Conservation (phyloP, 2,888 invertebrate genomes). For the Gnatocerus cornutus region DNA sequence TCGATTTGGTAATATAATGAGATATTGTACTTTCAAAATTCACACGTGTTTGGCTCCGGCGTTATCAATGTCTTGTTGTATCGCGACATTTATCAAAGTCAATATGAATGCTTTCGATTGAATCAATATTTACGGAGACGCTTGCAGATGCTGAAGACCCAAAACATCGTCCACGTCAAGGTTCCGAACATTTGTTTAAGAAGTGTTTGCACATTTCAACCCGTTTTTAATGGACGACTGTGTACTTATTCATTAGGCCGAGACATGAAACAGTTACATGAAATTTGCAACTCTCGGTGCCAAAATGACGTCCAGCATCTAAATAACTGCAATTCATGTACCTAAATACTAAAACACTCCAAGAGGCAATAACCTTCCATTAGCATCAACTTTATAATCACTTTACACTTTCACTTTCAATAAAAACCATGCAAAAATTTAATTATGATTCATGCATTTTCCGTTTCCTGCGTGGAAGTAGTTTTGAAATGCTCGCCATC, state of each 20-base stretch:
- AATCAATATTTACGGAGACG: slow-evolving; percentile 18
- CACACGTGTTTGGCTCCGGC: slow-evolving; percentile 34
- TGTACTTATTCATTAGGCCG: too few relatives aligned
- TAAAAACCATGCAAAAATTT: slow-evolving; percentile 40
- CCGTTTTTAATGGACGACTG: too few relatives aligned
- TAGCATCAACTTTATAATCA: slow-evolving; percentile 23
- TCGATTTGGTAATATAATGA: slow-evolving; percentile 46
- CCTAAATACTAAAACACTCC: background rate
- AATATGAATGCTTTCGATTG: slow-evolving; percentile 1
- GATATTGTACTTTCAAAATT: slow-evolving; percentile 46
- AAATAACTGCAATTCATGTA: background rate
- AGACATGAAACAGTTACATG: too few relatives aligned
- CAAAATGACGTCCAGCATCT: too few relatives aligned
- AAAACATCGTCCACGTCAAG: too few relatives aligned
- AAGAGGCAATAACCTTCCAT: slow-evolving; percentile 2
- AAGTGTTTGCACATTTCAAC: too few relatives aligned
- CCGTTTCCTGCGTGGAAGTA: slow-evolving; percentile 45
- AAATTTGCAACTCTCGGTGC: too few relatives aligned
- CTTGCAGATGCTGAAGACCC: slow-evolving; percentile 6
- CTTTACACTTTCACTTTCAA: slow-evolving; percentile 41
- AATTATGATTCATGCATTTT: slow-evolving; percentile 42
- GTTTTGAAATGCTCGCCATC: slow-evolving; percentile 19
- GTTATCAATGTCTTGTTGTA: slow-evolving; percentile 20
- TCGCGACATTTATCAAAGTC: slow-evolving; percentile 15
- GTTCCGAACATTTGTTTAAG: too few relatives aligned